Evolutionary conservation across 2,888 invertebrate genomes (phyloP).

Genomic region (Dendrolimus pini): DNA sequence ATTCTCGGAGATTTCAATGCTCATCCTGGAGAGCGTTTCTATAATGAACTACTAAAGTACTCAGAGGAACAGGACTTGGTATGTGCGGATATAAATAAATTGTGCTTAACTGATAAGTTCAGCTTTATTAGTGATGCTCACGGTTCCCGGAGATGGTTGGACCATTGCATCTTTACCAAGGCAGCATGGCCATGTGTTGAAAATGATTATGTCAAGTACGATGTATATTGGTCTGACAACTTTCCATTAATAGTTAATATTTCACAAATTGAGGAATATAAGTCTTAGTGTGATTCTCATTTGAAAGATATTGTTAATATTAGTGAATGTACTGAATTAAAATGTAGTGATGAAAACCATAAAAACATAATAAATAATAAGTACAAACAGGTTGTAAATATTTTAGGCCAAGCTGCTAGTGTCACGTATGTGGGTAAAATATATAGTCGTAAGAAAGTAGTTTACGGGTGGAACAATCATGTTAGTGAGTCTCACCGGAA

Average conservation of each 20-base stretch:
- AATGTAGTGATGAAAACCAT: neutral
- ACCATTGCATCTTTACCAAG: constrained; percentile 2
- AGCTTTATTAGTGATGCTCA: constrained; percentile 3
- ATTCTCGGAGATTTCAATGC: constrained; percentile 3
- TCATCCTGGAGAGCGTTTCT: neutral
- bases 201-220: neutral
- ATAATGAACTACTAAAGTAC: neutral
- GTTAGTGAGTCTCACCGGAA: neutral
- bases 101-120: neutral
- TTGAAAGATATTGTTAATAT: constrained; percentile 4
- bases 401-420: constrained; percentile 2
- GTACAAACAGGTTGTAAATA: neutral
- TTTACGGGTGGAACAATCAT: neutral
- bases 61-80: neutral
- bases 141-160: constrained; percentile 2
- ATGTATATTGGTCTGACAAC: constrained; percentile 4
- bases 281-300: neutral
- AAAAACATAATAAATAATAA: neutral
- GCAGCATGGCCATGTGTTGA: neutral
- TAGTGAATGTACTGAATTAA: constrained; percentile 1
- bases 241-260: constrained; percentile 1
- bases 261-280: neutral
- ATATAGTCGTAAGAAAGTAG: neutral
- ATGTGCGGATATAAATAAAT: neutral
- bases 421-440: neutral